Evolutionary conservation across 2,113 vertebrate species (phyloP).

Genomic region (Nothocercus nigrocapillus): DNA sequence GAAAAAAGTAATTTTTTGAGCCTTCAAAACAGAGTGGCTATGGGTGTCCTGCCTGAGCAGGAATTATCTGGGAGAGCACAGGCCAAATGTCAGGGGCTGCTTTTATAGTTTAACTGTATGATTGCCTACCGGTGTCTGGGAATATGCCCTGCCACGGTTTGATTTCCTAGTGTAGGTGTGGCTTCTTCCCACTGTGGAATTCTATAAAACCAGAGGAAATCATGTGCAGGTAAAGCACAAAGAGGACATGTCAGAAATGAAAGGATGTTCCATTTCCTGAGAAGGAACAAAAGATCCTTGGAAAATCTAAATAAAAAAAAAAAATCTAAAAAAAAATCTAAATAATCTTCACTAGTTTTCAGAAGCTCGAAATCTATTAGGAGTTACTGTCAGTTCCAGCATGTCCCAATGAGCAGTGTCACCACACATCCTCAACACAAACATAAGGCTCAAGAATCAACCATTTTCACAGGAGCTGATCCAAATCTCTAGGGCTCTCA

Average conservation of each 20-base stretch:
- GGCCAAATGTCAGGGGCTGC: background rate
- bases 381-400: background rate
- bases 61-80: background rate
- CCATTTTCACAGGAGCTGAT: background rate
- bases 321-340: background rate
- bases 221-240: background rate
- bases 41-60: background rate
- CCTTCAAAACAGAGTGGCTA: background rate
- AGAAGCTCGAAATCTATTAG: background rate
- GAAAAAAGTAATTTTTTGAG: background rate
- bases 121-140: background rate
- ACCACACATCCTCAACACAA: background rate
- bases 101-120: background rate
- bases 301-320: background rate
- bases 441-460: background rate
- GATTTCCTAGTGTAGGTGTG: background rate
- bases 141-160: background rate
- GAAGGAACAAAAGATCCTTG: background rate
- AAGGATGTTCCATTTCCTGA: slow-evolving; percentile 27
- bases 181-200: background rate
- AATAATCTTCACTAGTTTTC: background rate
- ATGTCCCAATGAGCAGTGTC: background rate
- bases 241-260: background rate
- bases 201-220: background rate
- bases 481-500: background rate